Evolutionary conservation across 1,140 invertebrate genomes (phyloP), one percentile per base, ranked within the genome.

Genomic region (Zaprionus inermis): DNA sequence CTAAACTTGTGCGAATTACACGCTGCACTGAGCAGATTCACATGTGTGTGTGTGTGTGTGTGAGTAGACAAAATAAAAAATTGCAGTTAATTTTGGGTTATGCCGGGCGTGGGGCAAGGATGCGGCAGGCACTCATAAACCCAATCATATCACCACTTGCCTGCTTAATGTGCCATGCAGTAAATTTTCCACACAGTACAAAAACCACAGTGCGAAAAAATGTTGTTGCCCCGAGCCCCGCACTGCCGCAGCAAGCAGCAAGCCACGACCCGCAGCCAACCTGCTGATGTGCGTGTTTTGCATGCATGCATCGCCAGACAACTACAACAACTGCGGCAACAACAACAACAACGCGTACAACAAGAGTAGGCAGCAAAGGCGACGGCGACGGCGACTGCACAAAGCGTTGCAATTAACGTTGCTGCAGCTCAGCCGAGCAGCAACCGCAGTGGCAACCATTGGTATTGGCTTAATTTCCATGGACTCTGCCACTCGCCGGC

Each of bases 401-500:
- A 86, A 86, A 86, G 82, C 82, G 79, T 69, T 88, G 82, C 82
- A 86, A 86, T 86, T 86, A 86, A 86, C 82, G 83, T 86, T 66
- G 73, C 79, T 66, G 76, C 81, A 81, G 68, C 72, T 71, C 79
- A 86, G 84, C 81, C 79, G 79, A 82, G 76, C 79, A 71, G 83
- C 79, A 88, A 83, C 83, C 83, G 79, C 83, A 86, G 82, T 83
- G 84, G 55, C 72, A 72, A 61, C 68, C 73, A 73, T 68, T 88
- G 82, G 82, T 70, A 82, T 88, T 88, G 82, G 83, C 83, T 86
- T 88, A 86, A 86, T 86, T 86, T 86, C 76, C 83, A 88, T 88
- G 83, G 72, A 76, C 64, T 68, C 9, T 18, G 14, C 5, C 44
- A 16, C n/a, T 10, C 22, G 12, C 24, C 5, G 22, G 18, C 64